Evolutionary conservation across 2,888 invertebrate species (phyloP).

Genomic region (Apodemia mormo): DNA sequence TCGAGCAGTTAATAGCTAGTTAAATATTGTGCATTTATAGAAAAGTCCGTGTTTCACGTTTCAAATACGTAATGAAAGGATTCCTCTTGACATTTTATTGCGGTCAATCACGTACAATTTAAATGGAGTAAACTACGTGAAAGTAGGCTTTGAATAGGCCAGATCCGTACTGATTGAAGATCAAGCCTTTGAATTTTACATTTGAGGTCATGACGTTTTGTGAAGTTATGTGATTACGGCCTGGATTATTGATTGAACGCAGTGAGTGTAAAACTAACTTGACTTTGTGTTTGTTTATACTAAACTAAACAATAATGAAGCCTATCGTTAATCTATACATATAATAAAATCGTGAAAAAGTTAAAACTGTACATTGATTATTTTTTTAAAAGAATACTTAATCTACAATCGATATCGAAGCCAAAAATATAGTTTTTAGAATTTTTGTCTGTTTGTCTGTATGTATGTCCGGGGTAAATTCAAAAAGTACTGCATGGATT

Average conservation of each 20-base stretch:
- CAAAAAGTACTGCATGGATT: no score
- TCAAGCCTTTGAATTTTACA: constrained; percentile 14
- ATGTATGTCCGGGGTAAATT: no score
- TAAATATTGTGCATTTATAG: constrained; percentile 1
- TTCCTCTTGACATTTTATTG: constrained; percentile 14
- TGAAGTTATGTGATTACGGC: neutral
- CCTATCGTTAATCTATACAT: no score
- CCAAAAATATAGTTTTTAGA: no score
- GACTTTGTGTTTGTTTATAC: neutral
- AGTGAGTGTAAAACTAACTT: neutral
- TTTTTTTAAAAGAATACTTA: no score
- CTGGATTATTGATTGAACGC: neutral
- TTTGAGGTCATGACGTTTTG: constrained; percentile 5
- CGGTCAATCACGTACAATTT: constrained; percentile 17
- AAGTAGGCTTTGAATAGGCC: constrained; percentile 12
- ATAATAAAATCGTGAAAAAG: no score
- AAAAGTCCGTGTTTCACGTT: neutral
- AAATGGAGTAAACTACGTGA: constrained; percentile 9
- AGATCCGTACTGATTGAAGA: constrained; percentile 16
- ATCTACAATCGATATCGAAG: no score
- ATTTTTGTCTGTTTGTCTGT: no score
- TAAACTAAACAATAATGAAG: no score
- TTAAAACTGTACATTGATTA: no score
- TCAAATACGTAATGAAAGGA: constrained; percentile 15
- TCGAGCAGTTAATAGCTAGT: neutral